phyloP scores from a whole-genome alignment of 2,113 vertebrate species.

The Cavia aperea region DNA sequence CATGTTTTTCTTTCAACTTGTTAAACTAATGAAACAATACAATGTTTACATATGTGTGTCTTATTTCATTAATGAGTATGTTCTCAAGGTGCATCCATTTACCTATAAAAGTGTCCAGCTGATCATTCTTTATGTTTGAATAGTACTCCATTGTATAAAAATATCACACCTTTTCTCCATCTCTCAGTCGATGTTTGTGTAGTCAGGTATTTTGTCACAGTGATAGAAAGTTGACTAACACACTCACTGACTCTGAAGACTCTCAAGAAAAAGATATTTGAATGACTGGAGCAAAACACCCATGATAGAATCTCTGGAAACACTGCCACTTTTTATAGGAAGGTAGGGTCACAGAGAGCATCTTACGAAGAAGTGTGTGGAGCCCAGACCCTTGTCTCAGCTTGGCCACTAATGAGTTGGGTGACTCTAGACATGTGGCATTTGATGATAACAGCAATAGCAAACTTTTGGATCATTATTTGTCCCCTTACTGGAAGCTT shows the following conservation, averaged over 20 bases:
- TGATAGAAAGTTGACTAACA: neutral
- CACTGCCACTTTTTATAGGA: neutral
- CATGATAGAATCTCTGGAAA: neutral
- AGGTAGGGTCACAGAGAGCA: rapidly evolving
- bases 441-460: neutral
- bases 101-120: too few species aligned
- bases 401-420: neutral
- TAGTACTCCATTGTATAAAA: too few species aligned
- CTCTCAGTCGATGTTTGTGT: too few species aligned
- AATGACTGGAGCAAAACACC: neutral
- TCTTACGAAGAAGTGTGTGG: neutral
- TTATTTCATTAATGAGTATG: too few species aligned
- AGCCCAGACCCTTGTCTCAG: neutral
- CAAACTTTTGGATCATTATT: neutral
- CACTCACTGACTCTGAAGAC: neutral
- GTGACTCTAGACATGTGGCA: neutral
- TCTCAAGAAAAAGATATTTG: neutral
- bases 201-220: neutral
- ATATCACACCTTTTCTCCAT: too few species aligned
- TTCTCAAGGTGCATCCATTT: too few species aligned
- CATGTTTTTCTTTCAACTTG: too few species aligned
- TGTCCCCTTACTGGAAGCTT: neutral
- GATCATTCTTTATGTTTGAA: too few species aligned
- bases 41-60: too few species aligned
- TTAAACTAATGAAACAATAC: too few species aligned